Percentiles rank a stretch among this genome's conserved stretches.
Evolutionary conservation across 2,888 invertebrate species (phyloP).

Genomic region (Machimus atricapillus): DNA sequence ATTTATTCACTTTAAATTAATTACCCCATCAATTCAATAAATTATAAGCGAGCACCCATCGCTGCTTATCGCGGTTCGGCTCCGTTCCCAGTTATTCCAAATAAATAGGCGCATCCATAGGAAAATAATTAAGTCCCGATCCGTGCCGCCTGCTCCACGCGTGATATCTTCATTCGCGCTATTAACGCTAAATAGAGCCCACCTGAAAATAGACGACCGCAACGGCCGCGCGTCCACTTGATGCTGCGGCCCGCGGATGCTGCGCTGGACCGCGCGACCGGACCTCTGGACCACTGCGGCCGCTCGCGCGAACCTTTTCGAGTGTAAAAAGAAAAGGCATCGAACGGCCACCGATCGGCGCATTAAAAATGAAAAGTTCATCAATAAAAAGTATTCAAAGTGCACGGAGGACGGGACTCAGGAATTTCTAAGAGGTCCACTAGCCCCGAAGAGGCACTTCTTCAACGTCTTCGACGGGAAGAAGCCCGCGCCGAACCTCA

Average conservation of each 20-base stretch:
- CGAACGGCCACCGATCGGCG: neutral
- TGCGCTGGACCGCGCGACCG: neutral
- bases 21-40: conserved; percentile 52
- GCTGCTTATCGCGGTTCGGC: neutral
- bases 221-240: neutral
- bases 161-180: conserved; percentile 36
- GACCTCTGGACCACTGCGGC: neutral
- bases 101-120: conserved; percentile 26
- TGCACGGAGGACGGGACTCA: neutral
- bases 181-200: conserved; percentile 9
- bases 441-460: neutral
- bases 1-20: conserved; percentile 52
- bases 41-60: conserved; percentile 49
- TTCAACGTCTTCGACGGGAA: neutral
- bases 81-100: neutral
- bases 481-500: neutral
- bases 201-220: conserved; percentile 7
- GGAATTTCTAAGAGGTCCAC: neutral
- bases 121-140: conserved; percentile 33
- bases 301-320: neutral
- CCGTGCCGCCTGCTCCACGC: neutral
- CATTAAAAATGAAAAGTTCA: conserved; percentile 39
- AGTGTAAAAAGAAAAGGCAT: neutral
- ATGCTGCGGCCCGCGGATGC: neutral
- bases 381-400: conserved; percentile 37